Base-by-base conservation (phyloP, 2,113 vertebrate genomes). In the Leptocoma aspasia region DNA sequence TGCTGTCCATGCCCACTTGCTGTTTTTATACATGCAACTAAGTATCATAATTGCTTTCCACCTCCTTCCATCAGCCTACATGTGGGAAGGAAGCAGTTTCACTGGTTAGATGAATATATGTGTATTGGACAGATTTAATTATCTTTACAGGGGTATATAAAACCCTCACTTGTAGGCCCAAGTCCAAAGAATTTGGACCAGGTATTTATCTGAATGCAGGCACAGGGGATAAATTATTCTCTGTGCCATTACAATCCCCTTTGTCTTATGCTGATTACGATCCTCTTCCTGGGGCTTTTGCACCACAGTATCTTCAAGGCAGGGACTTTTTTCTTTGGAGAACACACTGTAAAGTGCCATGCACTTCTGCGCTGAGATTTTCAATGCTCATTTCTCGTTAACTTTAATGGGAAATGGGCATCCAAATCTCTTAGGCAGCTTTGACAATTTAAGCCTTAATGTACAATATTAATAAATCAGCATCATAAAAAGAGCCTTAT, bases 321-420 rank as follows among this genome's bases (percentile, higher is more conserved):
- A 96, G 90, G 41, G 93, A 94, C 72, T 61, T 92, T 44, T 86
- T 94, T 64, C 90, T 97, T 96, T 81, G 47, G 90, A 94, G 93
- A 81, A 22, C 69, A 61, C 69, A 60, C 60, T 68, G 71, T 94
- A 94, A 96, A 95, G 82, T 92, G 92, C 82, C 31, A 1, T 66
- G 75, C 72, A 94, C 76, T 94, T 91, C 90, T 94, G 93, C 6
- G 0, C 80, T 94, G 95, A 93, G 94, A 95, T 95, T 97, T 96
- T 81, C 95, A 94, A 96, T 96, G 95, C 96, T 95, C 95, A 66
- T 92, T 96, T 96, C 94, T 96, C 82, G 92, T 97, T 97, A 96
- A 96, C 92, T 97, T 97, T 96, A 97, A 96, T 97, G 94, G 96
- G 93, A 96, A 96, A 94, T 61, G 94, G 94, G 94, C 95, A 97